Evolutionary conservation across 2,113 vertebrate genomes (phyloP).

Genomic region (Pungitius pungitius): DNA sequence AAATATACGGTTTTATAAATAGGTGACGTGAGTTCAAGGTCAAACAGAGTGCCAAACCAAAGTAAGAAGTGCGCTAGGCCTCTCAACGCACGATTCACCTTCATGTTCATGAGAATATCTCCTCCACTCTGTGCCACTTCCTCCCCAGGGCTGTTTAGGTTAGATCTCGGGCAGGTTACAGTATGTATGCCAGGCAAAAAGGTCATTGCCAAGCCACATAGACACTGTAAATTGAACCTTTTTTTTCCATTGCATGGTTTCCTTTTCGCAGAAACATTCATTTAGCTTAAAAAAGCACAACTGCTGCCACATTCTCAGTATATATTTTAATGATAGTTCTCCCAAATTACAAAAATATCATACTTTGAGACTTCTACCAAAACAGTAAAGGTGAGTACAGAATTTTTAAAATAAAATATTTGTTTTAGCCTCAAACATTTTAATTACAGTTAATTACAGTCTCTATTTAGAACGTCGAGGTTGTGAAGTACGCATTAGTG

Average conservation of each 20-base stretch:
- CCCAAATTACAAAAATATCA: neutral
- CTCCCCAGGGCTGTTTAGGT: constrained; percentile 27
- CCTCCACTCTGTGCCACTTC: constrained; percentile 39
- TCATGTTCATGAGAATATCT: neutral
- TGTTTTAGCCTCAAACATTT: neutral
- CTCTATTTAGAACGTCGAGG: too few species aligned
- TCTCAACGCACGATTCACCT: neutral
- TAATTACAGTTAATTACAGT: neutral
- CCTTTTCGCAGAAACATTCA: neutral
- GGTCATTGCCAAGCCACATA: constrained; percentile 38
- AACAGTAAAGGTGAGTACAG: neutral
- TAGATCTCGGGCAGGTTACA: constrained; percentile 11
- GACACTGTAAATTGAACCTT: neutral
- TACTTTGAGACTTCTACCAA: neutral
- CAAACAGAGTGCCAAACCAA: neutral
- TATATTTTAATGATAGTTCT: neutral
- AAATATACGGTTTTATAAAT: neutral
- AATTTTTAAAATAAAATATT: neutral
- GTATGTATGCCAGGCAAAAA: constrained; percentile 30
- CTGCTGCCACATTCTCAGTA: neutral
- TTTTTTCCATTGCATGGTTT: constrained; percentile 34
- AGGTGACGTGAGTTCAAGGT: constrained; percentile 3
- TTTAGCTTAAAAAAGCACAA: constrained; percentile 39
- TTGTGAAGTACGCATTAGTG: neutral
- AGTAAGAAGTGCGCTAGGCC: neutral